These are phyloP conservation scores for Tragelaphus imberbis DNA, from an alignment of 2,113 vertebrate species.

Conservation along the genomic window DNA sequence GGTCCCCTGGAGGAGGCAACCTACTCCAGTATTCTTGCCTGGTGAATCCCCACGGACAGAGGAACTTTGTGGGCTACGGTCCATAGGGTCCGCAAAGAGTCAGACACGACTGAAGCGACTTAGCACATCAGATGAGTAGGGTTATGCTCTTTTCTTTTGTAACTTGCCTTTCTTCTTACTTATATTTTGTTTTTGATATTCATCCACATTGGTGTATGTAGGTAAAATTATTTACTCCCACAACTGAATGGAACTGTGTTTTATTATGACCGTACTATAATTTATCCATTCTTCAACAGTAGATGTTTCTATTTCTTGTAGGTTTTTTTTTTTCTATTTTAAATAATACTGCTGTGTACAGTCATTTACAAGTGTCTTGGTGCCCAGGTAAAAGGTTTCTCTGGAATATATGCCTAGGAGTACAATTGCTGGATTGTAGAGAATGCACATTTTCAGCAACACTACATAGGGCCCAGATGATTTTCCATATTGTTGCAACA, in stretches of 20 bases:
- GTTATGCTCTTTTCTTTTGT: not conserved
- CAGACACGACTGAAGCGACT: not conserved
- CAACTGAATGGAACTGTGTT: not conserved
- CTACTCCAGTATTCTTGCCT: not conserved
- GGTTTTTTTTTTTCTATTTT: not conserved
- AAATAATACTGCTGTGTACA: not conserved
- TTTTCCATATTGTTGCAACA: not conserved
- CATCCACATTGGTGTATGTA: not conserved
- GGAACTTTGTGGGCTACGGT: fast-evolving
- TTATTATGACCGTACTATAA: not conserved
- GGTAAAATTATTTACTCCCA: not conserved
- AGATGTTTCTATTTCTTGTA: not conserved
- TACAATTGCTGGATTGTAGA: not conserved
- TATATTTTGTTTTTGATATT: not conserved
- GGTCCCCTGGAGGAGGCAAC: not conserved
- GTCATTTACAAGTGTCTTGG: not conserved
- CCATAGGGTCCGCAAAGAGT: not conserved
- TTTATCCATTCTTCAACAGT: not conserved
- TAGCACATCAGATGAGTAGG: not conserved
- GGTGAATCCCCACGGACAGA: not conserved
- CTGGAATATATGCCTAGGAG: not conserved
- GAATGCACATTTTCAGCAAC: not conserved
- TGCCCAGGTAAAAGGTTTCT: not conserved
- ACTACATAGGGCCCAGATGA: not conserved
- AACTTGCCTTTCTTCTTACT: not conserved